These are phyloP conservation scores for Eueides isabella DNA, from an alignment of 1,140 invertebrate species.

Conservation along the genomic window DNA sequence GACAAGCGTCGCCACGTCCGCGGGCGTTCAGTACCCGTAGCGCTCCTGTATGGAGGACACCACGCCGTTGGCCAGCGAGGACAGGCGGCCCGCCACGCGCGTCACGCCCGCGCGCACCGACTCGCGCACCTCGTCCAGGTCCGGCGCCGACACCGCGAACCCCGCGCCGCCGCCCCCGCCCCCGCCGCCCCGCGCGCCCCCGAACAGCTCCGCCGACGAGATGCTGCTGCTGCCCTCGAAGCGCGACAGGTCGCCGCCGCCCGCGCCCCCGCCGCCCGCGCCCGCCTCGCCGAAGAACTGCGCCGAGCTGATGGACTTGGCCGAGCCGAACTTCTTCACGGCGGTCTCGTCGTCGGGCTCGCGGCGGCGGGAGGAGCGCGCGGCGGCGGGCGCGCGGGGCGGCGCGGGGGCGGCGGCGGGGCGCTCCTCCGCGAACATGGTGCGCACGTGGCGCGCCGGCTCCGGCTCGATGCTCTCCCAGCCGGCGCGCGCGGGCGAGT, in stretches of 20 bases:
- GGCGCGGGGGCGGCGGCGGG: conserved; percentile 32
- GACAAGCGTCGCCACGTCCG: background rate
- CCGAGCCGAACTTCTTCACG: conserved; percentile 97
- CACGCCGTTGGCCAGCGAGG: conserved; percentile 96
- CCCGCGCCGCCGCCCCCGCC: background rate
- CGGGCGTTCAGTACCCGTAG: conserved; percentile 81
- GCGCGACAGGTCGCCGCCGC: conserved; percentile 83
- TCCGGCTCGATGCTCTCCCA: conserved; percentile 66
- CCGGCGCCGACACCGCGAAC: conserved; percentile 83
- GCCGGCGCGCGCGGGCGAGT: conserved; percentile 9
- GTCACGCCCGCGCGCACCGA: conserved; percentile 97
- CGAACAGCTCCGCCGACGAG: conserved; percentile 98
- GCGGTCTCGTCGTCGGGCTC: conserved; percentile 84
- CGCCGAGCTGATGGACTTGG: conserved; percentile 98
- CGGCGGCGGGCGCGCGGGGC: conserved; percentile 24
- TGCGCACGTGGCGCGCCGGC: conserved; percentile 42
- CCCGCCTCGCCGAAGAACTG: conserved; percentile 92
- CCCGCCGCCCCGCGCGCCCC: conserved; percentile 59
- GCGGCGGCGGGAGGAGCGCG: conserved; percentile 30
- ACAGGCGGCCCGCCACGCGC: conserved; percentile 97
- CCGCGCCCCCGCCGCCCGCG: conserved; percentile 49
- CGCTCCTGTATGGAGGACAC: conserved; percentile 95
- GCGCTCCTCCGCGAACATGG: conserved; percentile 56
- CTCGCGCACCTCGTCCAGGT: conserved; percentile 95
- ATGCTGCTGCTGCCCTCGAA: conserved; percentile 97